A percentile compares a stretch with the other conserved stretches of the same genome.
phyloP scores from a whole-genome alignment of 2,113 vertebrate species.

The Tachuris rubrigastra region DNA sequence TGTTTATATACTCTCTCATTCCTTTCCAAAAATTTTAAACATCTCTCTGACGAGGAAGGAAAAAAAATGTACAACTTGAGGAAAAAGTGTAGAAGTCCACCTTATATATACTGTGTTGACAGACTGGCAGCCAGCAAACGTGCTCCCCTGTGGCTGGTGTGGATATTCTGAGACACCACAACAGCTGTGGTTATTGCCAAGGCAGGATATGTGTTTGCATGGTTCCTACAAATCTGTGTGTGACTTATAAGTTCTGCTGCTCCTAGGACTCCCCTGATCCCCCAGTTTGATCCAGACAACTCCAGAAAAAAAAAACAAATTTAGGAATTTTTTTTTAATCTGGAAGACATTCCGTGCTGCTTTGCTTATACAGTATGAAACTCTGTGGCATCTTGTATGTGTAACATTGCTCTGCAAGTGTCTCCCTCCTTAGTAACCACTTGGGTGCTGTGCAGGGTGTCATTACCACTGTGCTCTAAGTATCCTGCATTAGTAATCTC shows the following conservation, averaged over 20 bases:
- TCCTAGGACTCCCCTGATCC: neutral
- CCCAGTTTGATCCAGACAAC: neutral
- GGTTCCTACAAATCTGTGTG: neutral
- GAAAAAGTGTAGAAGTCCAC: neutral
- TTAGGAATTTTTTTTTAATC: neutral
- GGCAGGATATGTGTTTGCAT: neutral
- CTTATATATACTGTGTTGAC: neutral
- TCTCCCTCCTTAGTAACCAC: neutral
- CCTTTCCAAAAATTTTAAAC: neutral
- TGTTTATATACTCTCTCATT: neutral
- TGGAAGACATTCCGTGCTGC: neutral
- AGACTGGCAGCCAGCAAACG: neutral
- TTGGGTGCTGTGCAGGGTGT: neutral
- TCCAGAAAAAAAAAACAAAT: neutral
- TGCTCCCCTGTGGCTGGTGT: neutral
- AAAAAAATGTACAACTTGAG: neutral
- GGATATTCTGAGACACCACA: neutral
- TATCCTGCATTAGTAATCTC: neutral
- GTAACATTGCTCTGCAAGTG: neutral
- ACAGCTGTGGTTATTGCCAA: neutral
- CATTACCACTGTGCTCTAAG: neutral
- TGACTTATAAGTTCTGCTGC: neutral
- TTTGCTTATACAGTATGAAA: neutral
- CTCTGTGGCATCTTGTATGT: neutral
- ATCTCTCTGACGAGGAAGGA: neutral